Evolutionary conservation across 2,113 vertebrate genomes (phyloP), one percentile per base, ranked within the genome.

Genomic region (Paedocypris sp.): DNA sequence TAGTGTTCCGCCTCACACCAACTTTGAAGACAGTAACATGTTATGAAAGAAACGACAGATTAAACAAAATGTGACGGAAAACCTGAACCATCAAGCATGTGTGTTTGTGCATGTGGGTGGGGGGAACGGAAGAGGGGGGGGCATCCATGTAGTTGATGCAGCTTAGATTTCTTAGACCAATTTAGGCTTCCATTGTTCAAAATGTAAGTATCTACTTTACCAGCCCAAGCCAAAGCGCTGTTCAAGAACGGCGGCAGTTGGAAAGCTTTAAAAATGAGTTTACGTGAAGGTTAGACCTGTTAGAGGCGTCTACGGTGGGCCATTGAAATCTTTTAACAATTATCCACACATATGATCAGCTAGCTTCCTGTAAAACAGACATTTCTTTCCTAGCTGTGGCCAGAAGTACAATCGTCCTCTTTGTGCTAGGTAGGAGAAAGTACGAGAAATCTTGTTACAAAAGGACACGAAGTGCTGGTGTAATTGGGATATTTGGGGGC

Each of bases 401-500:
- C 10, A 29, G 22, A 53, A 3, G 64, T 62, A 85, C 80, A 91
- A 86, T 88, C 86, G 84, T 70, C 80, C 75, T 77, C 76, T 82
- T 78, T 92, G 87, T 91, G 86, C 82, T 81, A 53, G 70, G 60
- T 12, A 60, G 52, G 32, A 31, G 54, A 58, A 60, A 68, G 61
- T 70, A 23, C 35, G 47, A 78, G 85, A 86, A 83, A 69, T 78
- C 82, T 78, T 70, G 70, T 82, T 81, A 89, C 88, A 88, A 91
- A 90, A 85, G 88, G 90, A 93, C 91, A 93, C 85, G 87, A 83
- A 87, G 83, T 71, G 80, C 85, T 73, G 82, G 73, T 94, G 91
- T 93, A 93, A 95, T 94, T 92, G 90, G 90, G 83, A 90, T 87
- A 92, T 90, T 89, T 88, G 77, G 47, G 75, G 70, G 85, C 76